Base-by-base conservation (phyloP, 2,113 vertebrate species). In the Glareola pratincola region DNA sequence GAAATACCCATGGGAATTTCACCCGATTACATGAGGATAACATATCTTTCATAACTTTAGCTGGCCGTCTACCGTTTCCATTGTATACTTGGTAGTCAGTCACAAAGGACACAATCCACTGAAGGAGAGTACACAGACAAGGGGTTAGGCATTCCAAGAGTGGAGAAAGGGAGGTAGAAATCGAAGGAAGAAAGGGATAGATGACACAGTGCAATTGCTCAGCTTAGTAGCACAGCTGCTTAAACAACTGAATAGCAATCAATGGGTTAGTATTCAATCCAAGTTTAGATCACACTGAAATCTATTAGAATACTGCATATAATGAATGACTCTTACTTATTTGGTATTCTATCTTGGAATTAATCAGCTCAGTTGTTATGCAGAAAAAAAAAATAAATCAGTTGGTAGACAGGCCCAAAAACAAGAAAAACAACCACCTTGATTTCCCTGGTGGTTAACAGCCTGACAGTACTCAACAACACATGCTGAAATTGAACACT, bases 231-330 rank as follows among this genome's bases (percentile, higher is more conserved):
- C 91, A 90, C 94, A 97, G 93, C 91, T 90, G 77, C 87, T 90
- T 96, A 92, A 97, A 96, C 94, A 96, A 94, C 94, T 97, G 88
- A 97, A 97, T 80, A 96, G 78, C 92, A 95, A 92, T 85, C 94
- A 94, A 83, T 85, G 90, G 83, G 92, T 94, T 97, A 96, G 95
- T 90, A 97, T 94, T 97, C 96, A 90, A 91, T 88, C 90, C 95
- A 95, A 97, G 96, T 97, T 97, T 96, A 97, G 92, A 96, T 96
- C 92, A 82, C 93, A 76, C 77, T 96, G 94, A 97, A 97, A 97
- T 96, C 95, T 97, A 95, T 94, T 93, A 97, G 95, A 97, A 97
- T 77, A 67, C 86, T 83, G 91, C 85, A 77, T 94, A 94, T 96
- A 95, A 92, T 96, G 91, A 96, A 96, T 96, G 88, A 97, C 73